Percentiles rank a stretch among this genome's conserved stretches.
phyloP scores from a whole-genome alignment of 2,888 invertebrate species.

The Magallana nippona region DNA sequence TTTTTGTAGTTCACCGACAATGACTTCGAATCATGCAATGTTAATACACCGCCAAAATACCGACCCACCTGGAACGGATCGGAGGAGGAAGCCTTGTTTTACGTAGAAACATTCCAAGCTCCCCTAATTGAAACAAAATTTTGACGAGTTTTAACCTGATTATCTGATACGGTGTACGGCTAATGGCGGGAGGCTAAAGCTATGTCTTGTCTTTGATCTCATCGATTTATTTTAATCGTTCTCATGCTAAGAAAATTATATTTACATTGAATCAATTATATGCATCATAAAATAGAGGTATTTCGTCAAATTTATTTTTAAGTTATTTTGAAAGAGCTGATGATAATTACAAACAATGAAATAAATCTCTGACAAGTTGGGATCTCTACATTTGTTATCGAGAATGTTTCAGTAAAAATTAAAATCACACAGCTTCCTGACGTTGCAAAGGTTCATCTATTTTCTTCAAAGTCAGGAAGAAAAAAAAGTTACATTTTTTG shows the following conservation, averaged over 20 bases:
- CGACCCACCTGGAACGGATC: slow-evolving; percentile 3
- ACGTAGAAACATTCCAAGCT: slow-evolving; percentile 28
- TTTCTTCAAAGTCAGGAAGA: background rate
- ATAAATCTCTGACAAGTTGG: background rate
- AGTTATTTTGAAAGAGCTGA: background rate
- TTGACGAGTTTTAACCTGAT: slow-evolving; percentile 27
- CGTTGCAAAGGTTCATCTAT: slow-evolving; percentile 13
- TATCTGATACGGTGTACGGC: slow-evolving; percentile 14
- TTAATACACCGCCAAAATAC: background rate
- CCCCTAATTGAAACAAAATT: slow-evolving; percentile 31
- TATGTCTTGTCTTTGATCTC: slow-evolving; percentile 19
- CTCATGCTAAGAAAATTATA: slow-evolving; percentile 17
- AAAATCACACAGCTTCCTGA: slow-evolving; percentile 26
- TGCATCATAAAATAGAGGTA: background rate
- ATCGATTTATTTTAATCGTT: background rate
- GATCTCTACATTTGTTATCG: background rate
- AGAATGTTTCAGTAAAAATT: background rate
- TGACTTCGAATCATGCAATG: background rate
- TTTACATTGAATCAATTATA: slow-evolving; percentile 17
- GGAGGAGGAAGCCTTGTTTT: background rate
- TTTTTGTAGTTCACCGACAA: background rate
- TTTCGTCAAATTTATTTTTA: slow-evolving; percentile 6
- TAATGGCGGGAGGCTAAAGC: background rate
- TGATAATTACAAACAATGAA: slow-evolving; percentile 10
- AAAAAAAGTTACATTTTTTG: background rate